Percentiles rank a stretch among this genome's conserved stretches.
These are phyloP conservation scores for Drosophila pseudotakahashii DNA, from an alignment of 2,888 invertebrate genomes.

Conservation along the genomic window DNA sequence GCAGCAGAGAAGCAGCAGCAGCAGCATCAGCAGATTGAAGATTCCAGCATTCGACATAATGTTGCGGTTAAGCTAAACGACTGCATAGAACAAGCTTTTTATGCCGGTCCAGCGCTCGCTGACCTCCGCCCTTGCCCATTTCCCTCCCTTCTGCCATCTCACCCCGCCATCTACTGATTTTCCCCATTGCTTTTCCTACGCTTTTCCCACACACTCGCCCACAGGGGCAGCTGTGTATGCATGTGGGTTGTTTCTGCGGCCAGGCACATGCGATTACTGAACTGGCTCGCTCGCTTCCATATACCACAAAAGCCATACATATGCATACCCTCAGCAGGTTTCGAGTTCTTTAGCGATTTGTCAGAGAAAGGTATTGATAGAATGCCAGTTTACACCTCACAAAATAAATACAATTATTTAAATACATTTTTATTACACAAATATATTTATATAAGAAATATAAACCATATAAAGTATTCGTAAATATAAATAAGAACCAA, in stretches of 20 bases:
- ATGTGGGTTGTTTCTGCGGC: slow-evolving; percentile 61
- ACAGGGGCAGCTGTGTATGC: slow-evolving; percentile 38
- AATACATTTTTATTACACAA: no score
- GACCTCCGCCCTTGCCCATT: slow-evolving; percentile 17
- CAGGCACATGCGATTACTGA: slow-evolving; percentile 66
- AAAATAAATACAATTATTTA: no score
- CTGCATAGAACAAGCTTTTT: slow-evolving; percentile 78
- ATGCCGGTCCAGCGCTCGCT: slow-evolving; percentile 54
- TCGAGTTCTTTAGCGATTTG: background rate
- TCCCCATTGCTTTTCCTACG: background rate
- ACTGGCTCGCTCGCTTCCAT: slow-evolving; percentile 41
- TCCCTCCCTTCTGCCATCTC: background rate
- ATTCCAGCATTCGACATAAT: slow-evolving; percentile 79
- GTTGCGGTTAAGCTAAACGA: slow-evolving; percentile 80
- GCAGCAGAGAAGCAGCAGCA: slow-evolving; percentile 10
- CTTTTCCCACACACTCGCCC: slow-evolving; percentile 5
- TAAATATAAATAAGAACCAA: no score
- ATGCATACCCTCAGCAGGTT: slow-evolving; percentile 18
- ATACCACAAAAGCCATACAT: slow-evolving; percentile 43
- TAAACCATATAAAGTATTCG: no score
- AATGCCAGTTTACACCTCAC: background rate
- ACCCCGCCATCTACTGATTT: no score
- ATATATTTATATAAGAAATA: no score
- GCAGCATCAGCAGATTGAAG: slow-evolving; percentile 70
- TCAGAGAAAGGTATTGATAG: background rate